Evolutionary conservation across 2,888 invertebrate genomes (phyloP).

Genomic region (Tinea semifulvella): DNA sequence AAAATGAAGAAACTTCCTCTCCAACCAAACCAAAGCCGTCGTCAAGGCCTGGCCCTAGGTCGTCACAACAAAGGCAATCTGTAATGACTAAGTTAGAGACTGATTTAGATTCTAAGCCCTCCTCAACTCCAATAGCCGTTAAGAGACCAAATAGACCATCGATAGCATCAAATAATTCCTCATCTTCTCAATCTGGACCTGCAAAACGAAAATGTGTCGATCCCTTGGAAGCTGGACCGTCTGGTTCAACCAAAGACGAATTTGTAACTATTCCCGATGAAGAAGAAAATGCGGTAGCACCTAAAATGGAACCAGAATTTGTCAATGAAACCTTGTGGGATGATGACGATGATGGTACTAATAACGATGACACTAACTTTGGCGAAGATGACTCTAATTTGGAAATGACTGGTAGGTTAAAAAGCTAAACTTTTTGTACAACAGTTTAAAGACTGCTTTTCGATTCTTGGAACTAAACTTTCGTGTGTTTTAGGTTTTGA

Average conservation of each 20-base stretch:
- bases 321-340: conserved; percentile 69
- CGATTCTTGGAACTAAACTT: neutral
- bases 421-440: no score
- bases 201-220: conserved; percentile 67
- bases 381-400: conserved; percentile 74
- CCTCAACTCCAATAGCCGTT: conserved; percentile 68
- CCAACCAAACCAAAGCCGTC: conserved; percentile 68
- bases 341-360: conserved; percentile 69
- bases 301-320: conserved; percentile 75
- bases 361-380: conserved; percentile 70
- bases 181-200: conserved; percentile 67
- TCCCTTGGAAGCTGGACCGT: conserved; percentile 69
- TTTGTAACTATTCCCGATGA: conserved; percentile 63
- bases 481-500: conserved; percentile 45
- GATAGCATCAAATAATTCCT: conserved; percentile 68
- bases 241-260: conserved; percentile 63
- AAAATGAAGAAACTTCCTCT: conserved; percentile 66
- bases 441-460: no score
- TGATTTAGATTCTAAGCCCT: conserved; percentile 70
- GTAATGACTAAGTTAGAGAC: conserved; percentile 70
- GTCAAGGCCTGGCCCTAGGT: conserved; percentile 70
- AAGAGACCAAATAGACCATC: conserved; percentile 73
- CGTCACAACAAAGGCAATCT: conserved; percentile 70
- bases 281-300: conserved; percentile 67
- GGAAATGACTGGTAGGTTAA: conserved; percentile 66